These are phyloP conservation scores for Phalloptychus januarius DNA, from an alignment of 2,797 vertebrate species.

Conservation along the genomic window DNA sequence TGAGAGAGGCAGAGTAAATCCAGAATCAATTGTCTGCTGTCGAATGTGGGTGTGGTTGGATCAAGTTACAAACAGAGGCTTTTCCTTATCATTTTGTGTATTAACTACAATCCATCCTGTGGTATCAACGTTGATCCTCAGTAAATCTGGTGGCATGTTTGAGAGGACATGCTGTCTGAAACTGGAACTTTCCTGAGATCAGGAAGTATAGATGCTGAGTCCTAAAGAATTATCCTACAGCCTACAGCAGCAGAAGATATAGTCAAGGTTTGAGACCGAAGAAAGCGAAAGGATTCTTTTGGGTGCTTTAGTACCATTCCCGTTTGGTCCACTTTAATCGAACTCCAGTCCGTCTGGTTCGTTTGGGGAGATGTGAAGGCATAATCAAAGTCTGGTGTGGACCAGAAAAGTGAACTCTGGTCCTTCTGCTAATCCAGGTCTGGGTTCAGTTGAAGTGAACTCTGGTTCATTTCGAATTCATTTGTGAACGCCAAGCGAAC, in stretches of 20 bases:
- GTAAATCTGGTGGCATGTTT: constrained; percentile 46
- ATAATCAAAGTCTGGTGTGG: no score
- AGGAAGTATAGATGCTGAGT: constrained; percentile 63
- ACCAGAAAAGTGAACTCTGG: no score
- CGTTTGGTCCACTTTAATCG: no score
- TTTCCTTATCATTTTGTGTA: constrained; percentile 56
- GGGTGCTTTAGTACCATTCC: no score
- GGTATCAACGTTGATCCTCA: constrained; percentile 80
- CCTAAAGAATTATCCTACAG: constrained; percentile 51
- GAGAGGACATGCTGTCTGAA: constrained; percentile 44
- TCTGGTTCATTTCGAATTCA: no score
- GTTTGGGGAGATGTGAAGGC: no score
- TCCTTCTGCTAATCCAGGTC: no score
- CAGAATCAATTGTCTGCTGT: constrained; percentile 50
- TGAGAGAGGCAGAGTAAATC: constrained; percentile 51
- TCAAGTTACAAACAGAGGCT: constrained; percentile 65
- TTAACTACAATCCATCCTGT: constrained; percentile 74
- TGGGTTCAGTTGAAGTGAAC: no score
- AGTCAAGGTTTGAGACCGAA: constrained; percentile 7
- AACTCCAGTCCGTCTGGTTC: no score
- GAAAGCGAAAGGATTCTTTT: constrained; percentile 59
- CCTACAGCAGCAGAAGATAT: constrained; percentile 12
- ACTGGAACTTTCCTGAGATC: constrained; percentile 70
- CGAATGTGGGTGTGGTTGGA: constrained; percentile 41
- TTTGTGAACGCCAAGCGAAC: no score